These are phyloP conservation scores for Scrobipalpa atriplicella DNA, from an alignment of 2,888 invertebrate genomes.

Conservation along the genomic window DNA sequence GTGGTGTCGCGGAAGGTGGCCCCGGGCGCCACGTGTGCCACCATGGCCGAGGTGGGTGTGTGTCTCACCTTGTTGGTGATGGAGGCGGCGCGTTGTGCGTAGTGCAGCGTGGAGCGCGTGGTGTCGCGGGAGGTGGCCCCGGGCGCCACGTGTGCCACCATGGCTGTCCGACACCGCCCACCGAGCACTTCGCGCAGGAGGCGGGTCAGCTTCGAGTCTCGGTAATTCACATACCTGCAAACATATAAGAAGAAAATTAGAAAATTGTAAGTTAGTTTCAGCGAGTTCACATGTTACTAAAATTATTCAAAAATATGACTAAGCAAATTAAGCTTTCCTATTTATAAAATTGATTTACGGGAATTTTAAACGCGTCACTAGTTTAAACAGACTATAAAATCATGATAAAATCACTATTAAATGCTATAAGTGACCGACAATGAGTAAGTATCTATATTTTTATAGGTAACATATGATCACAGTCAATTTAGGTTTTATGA, in stretches of 20 bases:
- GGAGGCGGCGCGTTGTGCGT: constrained; percentile 96
- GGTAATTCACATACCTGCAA: constrained; percentile 93
- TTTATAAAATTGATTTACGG: too few relatives aligned
- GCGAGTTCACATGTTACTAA: too few relatives aligned
- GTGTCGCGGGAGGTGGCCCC: constrained; percentile 93
- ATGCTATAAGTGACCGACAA: too few relatives aligned
- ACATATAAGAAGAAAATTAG: neutral
- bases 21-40: constrained; percentile 96
- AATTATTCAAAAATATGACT: too few relatives aligned
- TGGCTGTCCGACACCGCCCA: constrained; percentile 97
- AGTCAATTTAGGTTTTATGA: too few relatives aligned
- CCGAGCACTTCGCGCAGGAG: constrained; percentile 93
- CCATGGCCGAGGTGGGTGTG: constrained; percentile 88
- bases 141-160: constrained; percentile 98
- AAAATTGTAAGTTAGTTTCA: too few relatives aligned
- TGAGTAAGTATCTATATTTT: too few relatives aligned
- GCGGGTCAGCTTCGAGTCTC: constrained; percentile 97
- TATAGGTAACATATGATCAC: too few relatives aligned
- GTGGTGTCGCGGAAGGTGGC: constrained; percentile 93
- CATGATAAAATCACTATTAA: too few relatives aligned
- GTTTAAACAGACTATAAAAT: too few relatives aligned
- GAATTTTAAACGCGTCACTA: too few relatives aligned
- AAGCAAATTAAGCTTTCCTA: too few relatives aligned
- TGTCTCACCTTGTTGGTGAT: constrained; percentile 91
- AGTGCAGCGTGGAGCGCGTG: constrained; percentile 95